Conservation (phyloP, 2,113 vertebrate genomes). For the Catharus minimus region DNA sequence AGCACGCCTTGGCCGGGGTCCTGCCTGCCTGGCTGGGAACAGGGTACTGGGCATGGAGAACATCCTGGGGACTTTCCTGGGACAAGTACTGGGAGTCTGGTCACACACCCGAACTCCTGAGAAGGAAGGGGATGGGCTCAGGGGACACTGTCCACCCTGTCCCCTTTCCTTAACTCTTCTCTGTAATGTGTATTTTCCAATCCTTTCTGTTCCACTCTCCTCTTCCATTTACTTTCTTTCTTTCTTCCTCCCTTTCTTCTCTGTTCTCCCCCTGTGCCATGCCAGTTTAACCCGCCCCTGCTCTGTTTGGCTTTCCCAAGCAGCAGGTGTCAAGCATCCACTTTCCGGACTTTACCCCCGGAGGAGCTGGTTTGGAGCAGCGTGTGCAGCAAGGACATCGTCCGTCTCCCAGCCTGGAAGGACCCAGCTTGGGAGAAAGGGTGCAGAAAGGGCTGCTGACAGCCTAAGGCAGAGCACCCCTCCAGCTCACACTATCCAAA, state of each 20-base stretch:
- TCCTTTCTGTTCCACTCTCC: not conserved
- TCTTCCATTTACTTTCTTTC: not conserved
- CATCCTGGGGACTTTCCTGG: not conserved
- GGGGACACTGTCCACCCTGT: fast-evolving
- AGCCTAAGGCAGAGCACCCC: not conserved
- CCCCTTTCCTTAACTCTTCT: not conserved
- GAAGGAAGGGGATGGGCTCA: not conserved
- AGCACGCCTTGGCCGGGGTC: not conserved
- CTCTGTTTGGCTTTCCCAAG: conserved; percentile 58
- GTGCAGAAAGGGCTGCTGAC: not conserved
- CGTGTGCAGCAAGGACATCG: not conserved
- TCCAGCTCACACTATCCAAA: fast-evolving
- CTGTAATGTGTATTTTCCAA: not conserved
- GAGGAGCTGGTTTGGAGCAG: not conserved
- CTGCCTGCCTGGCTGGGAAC: not conserved
- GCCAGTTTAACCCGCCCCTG: conserved; percentile 18
- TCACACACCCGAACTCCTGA: fast-evolving
- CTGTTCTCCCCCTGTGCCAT: not conserved
- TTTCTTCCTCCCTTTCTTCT: not conserved
- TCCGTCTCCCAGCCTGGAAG: not conserved
- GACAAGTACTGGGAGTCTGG: not conserved
- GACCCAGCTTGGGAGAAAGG: not conserved
- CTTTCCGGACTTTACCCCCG: not conserved
- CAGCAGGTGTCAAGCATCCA: conserved; percentile 39
- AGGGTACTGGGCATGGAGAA: not conserved